Conservation (phyloP, 2,797 vertebrate species). For the Silurus aristotelis region DNA sequence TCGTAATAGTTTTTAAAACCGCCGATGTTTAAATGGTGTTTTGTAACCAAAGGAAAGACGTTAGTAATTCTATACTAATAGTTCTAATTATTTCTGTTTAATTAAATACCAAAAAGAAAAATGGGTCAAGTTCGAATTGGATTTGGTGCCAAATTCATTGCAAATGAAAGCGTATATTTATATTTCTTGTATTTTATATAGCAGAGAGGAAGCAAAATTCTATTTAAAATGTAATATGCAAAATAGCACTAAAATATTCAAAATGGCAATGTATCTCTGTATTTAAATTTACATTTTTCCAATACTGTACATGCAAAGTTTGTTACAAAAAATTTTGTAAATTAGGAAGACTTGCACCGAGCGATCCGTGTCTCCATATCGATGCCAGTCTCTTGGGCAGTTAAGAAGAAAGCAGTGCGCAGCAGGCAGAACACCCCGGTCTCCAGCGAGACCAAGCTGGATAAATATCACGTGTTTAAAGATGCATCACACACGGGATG, state of each 20-base stretch:
- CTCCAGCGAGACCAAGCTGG: constrained; percentile 36
- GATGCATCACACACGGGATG: not conserved
- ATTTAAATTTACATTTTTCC: too few species aligned
- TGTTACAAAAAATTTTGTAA: too few species aligned
- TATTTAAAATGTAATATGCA: too few species aligned
- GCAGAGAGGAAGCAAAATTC: too few species aligned
- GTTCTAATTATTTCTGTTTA: not conserved
- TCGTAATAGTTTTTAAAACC: not conserved
- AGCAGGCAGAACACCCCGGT: constrained; percentile 31
- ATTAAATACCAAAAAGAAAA: not conserved
- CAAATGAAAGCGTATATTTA: too few species aligned
- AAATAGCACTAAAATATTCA: too few species aligned
- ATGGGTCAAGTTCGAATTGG: too few species aligned
- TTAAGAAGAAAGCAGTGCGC: constrained; percentile 14
- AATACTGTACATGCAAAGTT: too few species aligned
- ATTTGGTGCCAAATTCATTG: too few species aligned
- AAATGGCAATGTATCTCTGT: too few species aligned
- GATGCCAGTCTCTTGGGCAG: constrained; percentile 49
- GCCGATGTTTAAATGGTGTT: not conserved
- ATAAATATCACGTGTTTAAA: not conserved
- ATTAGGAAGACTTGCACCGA: constrained; percentile 6
- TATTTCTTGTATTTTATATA: too few species aligned
- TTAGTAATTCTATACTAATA: not conserved
- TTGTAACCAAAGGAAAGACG: not conserved
- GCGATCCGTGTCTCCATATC: constrained; percentile 47